Percentiles rank a stretch among this genome's conserved stretches.
Evolutionary conservation across 2,113 vertebrate species (phyloP).

Genomic region (Eupsittula cactorum): DNA sequence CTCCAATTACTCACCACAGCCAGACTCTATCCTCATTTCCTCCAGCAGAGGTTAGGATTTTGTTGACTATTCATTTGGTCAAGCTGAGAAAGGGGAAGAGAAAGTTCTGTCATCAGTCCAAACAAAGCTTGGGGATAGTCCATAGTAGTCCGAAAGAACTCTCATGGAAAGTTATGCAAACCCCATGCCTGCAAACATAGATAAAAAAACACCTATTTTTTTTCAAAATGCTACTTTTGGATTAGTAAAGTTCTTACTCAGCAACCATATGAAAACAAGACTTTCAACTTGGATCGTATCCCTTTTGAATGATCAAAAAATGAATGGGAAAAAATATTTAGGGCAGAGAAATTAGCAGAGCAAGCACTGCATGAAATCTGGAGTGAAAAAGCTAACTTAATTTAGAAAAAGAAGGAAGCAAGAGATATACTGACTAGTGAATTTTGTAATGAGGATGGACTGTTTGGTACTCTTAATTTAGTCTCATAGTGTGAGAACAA

Average conservation of each 20-base stretch:
- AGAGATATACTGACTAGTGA: not conserved
- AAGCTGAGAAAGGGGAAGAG: not conserved
- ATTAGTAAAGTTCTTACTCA: not conserved
- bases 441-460: slow-evolving; percentile 59
- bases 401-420: slow-evolving; percentile 19
- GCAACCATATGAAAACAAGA: not conserved
- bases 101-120: not conserved
- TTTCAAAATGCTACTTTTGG: not conserved
- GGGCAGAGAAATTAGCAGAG: not conserved
- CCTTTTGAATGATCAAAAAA: not conserved
- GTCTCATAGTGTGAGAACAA: slow-evolving; percentile 48
- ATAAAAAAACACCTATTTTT: not conserved
- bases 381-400: not conserved
- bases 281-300: not conserved
- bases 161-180: not conserved
- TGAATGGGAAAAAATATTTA: not conserved
- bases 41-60: not conserved
- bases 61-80: not conserved
- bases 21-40: not conserved
- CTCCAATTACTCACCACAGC: not conserved
- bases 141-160: not conserved
- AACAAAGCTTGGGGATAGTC: not conserved
- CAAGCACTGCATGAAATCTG: not conserved
- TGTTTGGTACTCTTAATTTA: slow-evolving; percentile 40
- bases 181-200: not conserved